A percentile compares a stretch with the other conserved stretches of the same genome.
These are phyloP conservation scores for Lasioglossum oenotherae DNA, from an alignment of 2,888 invertebrate species.

Conservation along the genomic window DNA sequence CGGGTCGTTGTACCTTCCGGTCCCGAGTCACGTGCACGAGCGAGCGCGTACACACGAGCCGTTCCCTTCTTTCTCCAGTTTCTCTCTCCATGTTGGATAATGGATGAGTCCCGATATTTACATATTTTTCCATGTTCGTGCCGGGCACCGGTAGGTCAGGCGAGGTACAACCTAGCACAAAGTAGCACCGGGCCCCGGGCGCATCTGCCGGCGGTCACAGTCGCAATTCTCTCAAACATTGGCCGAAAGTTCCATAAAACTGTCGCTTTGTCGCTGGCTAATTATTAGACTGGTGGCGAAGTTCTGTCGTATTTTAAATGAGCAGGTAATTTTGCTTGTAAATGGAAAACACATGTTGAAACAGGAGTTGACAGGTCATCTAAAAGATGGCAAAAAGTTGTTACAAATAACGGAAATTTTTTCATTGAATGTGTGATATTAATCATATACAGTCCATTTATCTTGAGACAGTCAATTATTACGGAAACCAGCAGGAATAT, in stretches of 20 bases:
- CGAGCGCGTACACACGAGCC: slow-evolving; percentile 15
- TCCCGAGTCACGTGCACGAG: slow-evolving; percentile 58
- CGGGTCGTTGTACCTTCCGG: slow-evolving; percentile 72
- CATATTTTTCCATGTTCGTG: slow-evolving; percentile 81
- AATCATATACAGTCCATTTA: too few species aligned
- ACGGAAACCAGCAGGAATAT: too few species aligned
- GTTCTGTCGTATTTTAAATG: too few species aligned
- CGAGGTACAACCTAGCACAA: slow-evolving; percentile 81
- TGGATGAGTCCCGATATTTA: slow-evolving; percentile 78
- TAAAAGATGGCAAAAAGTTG: too few species aligned
- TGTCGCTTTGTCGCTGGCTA: not conserved
- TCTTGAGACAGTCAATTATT: too few species aligned
- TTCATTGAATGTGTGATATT: too few species aligned
- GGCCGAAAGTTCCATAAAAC: not conserved
- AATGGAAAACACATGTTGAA: too few species aligned
- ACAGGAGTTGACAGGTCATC: too few species aligned
- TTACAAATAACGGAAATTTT: too few species aligned
- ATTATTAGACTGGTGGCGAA: not conserved
- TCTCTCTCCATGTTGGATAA: slow-evolving; percentile 70
- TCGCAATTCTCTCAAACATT: not conserved
- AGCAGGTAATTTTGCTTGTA: too few species aligned
- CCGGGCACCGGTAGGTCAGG: slow-evolving; percentile 74
- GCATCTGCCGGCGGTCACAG: slow-evolving; percentile 9
- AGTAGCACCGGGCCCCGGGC: slow-evolving; percentile 65
- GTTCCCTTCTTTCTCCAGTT: slow-evolving; percentile 52